Evolutionary conservation across 35 echinoderm and acorn worm genomes (phyloP), one percentile per base, ranked within the genome.

Genomic region (Acanthaster planci): DNA sequence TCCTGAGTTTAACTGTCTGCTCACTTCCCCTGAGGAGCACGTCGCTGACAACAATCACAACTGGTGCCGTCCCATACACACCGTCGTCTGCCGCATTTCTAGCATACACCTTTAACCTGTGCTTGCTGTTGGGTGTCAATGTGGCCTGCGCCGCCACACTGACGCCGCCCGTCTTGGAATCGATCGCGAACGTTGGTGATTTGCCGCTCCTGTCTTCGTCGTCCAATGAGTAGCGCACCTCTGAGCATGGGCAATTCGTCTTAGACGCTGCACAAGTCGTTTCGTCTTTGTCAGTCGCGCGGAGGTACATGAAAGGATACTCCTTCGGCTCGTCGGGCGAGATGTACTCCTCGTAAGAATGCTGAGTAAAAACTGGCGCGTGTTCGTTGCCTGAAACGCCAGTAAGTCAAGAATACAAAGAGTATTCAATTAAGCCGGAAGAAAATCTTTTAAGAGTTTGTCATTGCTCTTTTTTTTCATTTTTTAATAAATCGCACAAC

Each of bases 1-100:
- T 72, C 30, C 64, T 72, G 2, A 72, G 64, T 72, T 72, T 72
- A 26, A 72, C 64, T 29, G 64, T 27, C 30, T 26, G 64, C 64
- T 72, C 26, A 72, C 34, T 26, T 18, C 19, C 3, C 19, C 19
- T 26, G 64, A 31, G 34, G 23, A 31, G 34, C 23, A 72, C 29
- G 14, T 72, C 64, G 30, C 23, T 72, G 30, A 72, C 64, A 23
- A 26, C 30, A 26, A 72, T 26, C 21, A 72, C 64, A 14, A 72
- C 9, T 26, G 14, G 26, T 29, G 23, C 64, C 18, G 64, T 31
- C 23, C 64, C 64, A 14, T 72, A 3, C 23, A 26, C 30, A 3
- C 34, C 19, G 30, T 34, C 6, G 23, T 72, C 64, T 19, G 22
- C 64, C 23, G 26, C 19, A 72, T 72, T 72, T 26, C 64, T 72